Conservation (phyloP, 2,113 vertebrate species). For the Irena cyanogastra region DNA sequence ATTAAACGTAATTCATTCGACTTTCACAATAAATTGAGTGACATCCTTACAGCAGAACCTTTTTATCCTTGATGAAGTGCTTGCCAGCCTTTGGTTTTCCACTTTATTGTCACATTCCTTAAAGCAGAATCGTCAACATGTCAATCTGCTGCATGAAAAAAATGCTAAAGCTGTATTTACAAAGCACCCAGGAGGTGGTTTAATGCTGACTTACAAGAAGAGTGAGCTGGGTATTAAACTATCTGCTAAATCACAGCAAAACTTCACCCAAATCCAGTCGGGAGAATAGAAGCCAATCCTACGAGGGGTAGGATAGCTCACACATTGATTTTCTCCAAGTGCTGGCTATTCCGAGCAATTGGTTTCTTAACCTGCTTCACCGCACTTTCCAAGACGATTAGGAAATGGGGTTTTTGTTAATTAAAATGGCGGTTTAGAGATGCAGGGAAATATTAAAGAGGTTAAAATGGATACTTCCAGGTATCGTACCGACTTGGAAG, state of each 20-base stretch:
- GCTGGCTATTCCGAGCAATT: background rate
- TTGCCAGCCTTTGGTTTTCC: slow-evolving; percentile 76
- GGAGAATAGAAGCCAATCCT: background rate
- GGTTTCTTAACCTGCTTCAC: slow-evolving; percentile 29
- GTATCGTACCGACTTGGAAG: background rate
- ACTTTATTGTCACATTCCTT: slow-evolving; percentile 80
- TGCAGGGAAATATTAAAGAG: background rate
- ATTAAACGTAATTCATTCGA: slow-evolving; percentile 87
- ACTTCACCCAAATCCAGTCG: background rate
- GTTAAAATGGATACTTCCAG: slow-evolving; percentile 38
- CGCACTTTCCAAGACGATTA: background rate
- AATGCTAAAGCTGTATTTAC: slow-evolving; percentile 71
- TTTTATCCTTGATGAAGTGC: slow-evolving; percentile 85
- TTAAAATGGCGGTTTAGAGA: slow-evolving; percentile 43
- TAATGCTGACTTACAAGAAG: slow-evolving; percentile 66
- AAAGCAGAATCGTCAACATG: slow-evolving; percentile 78
- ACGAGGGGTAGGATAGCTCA: background rate
- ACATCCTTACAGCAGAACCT: slow-evolving; percentile 80
- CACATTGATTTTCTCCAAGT: background rate
- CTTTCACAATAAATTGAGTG: slow-evolving; percentile 87
- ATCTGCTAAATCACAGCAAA: slow-evolving; percentile 65
- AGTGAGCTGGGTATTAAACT: slow-evolving; percentile 51
- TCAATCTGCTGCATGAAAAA: slow-evolving; percentile 73
- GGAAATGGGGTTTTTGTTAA: slow-evolving; percentile 41
- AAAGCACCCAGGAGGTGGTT: slow-evolving; percentile 68